Evolutionary conservation across 2,113 vertebrate genomes (phyloP), one percentile per base, ranked within the genome.

Genomic region (Leiothrix lutea): DNA sequence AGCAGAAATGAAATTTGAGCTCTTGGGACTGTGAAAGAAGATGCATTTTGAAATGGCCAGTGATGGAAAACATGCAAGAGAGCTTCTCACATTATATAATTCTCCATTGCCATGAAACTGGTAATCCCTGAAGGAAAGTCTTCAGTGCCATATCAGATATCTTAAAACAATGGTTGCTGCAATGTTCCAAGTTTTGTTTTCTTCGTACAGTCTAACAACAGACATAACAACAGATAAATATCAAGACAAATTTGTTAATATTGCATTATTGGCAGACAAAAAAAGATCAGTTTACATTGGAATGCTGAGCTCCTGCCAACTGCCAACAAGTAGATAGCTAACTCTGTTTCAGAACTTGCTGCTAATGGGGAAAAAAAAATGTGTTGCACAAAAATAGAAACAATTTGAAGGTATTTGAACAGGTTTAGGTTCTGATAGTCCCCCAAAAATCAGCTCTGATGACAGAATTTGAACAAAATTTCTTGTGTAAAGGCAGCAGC

Each of bases 201-300:
- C 86, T 91, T 88, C 14, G 1, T 83, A 91, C 17, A 64, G 40
- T 84, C 50, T 86, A 92, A 92, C 78, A 96, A 95, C 81, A 96
- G 92, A 91, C 93, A 95, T 56, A 96, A 86, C 90, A 97, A 93
- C 84, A 96, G 92, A 97, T 88, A 97, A 65, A 93, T 92, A 97
- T 95, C 93, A 96, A 90, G 89, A 89, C 57, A 88, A 95, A 94
- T 91, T 94, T 94, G 58, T 96, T 97, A 97, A 90, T 94, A 84
- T 57, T 91, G 54, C 31, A 25, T 90, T 96, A 96, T 70, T 94
- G 91, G 84, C 84, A 97, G 86, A 81, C 81, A 62, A 95, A 88
- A 88, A 90, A 83, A 83, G 53, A 94, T 96, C 60, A 48, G 47
- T 96, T 96, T 95, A 92, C 88, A 86, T n/a, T 88, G 95, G 94